phyloP scores from a whole-genome alignment of 2,888 invertebrate genomes.

The Drosophila greeni region DNA sequence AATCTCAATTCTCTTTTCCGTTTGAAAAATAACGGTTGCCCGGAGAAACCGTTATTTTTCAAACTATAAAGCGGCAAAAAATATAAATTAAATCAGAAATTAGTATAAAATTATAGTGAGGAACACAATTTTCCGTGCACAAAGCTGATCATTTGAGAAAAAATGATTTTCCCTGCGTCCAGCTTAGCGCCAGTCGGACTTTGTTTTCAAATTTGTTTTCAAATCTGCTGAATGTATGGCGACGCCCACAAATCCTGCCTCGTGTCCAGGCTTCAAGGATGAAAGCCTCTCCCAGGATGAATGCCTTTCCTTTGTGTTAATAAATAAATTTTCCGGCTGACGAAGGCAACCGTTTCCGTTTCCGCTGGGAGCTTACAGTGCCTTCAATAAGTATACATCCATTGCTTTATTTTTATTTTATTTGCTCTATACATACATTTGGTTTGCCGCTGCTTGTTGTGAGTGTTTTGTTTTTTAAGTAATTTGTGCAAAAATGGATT shows the following conservation, averaged over 20 bases:
- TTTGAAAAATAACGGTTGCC: no score
- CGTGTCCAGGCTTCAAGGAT: background rate
- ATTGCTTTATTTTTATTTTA: conserved; percentile 44
- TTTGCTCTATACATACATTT: conserved; percentile 40
- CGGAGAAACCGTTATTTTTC: no score
- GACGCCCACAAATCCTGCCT: background rate
- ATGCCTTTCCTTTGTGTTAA: background rate
- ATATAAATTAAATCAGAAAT: background rate
- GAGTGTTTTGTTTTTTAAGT: conserved; percentile 42
- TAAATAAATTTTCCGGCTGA: conserved; percentile 4
- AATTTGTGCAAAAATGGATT: conserved; percentile 48
- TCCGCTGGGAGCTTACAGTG: conserved; percentile 2
- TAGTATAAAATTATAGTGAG: background rate
- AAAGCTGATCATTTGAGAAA: background rate
- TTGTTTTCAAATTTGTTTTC: background rate
- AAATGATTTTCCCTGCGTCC: background rate
- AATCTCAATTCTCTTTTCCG: no score
- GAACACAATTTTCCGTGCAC: background rate
- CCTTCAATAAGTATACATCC: conserved; percentile 13
- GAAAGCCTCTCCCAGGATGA: background rate
- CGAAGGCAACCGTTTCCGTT: background rate
- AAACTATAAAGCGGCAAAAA: background rate
- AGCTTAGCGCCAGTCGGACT: background rate
- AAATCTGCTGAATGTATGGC: background rate
- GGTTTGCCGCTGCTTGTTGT: conserved; percentile 36